Evolutionary conservation across 1,140 invertebrate species (phyloP).

Genomic region (Drosophila suzukii): DNA sequence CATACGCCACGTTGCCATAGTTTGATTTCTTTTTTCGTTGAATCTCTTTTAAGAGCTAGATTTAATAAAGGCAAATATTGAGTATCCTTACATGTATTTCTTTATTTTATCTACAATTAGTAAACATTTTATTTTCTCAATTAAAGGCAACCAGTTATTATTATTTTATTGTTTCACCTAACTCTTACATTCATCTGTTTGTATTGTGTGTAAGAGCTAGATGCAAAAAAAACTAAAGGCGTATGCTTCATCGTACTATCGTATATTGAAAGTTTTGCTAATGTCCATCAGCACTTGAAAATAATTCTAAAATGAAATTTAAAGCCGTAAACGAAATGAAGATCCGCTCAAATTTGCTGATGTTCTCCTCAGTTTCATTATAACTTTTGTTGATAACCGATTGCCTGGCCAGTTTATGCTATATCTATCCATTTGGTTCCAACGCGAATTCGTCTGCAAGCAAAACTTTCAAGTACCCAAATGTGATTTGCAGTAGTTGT

Average conservation of each 20-base stretch:
- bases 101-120: too few species aligned
- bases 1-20: conserved; percentile 59
- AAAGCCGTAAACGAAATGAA: conserved; percentile 14
- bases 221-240: background rate
- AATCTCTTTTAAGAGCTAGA: background rate
- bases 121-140: too few species aligned
- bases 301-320: conserved; percentile 38
- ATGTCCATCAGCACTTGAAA: conserved; percentile 79
- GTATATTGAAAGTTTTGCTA: conserved; percentile 80
- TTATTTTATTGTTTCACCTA: background rate
- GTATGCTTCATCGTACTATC: conserved; percentile 18
- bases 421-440: conserved; percentile 20
- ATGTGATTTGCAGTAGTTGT: conserved; percentile 9
- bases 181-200: background rate
- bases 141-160: background rate
- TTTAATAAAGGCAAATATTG: background rate
- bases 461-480: conserved; percentile 71
- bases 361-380: conserved; percentile 29
- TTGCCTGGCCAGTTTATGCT: conserved; percentile 20
- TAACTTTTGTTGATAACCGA: conserved; percentile 17
- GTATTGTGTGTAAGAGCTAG: conserved; percentile 4
- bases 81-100: too few species aligned
- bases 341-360: conserved; percentile 62
- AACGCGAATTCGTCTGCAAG: conserved; percentile 28
- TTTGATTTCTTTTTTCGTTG: background rate